Evolutionary conservation across 2,888 invertebrate genomes (phyloP), one percentile per base, ranked within the genome.

Genomic region (Glyphotaelius pellucidus): DNA sequence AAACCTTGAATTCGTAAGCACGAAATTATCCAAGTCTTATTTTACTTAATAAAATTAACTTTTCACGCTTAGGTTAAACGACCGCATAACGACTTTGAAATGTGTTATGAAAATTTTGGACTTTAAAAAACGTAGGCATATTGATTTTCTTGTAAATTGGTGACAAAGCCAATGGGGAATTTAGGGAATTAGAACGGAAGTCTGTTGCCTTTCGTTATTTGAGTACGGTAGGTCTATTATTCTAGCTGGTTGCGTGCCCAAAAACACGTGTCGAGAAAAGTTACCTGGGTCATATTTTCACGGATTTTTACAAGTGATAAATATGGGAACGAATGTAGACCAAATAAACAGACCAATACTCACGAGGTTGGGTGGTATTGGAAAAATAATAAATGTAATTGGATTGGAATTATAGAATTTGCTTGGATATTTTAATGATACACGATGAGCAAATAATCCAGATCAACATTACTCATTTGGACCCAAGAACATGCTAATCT

Each of bases 71-170:
- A 15, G 38, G 85, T 85, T 38, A 85, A 38, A 85, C 87, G 87
- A 47, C 87, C 87, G 87, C 47, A 30, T 52, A 32, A 87, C 25
- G 52, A 87, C 87, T n/a, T 84, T 31, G 81, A 81, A 32, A 31
- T 32, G 25, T 25, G 67, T 67, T 25, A 9, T n/a, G 81, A 15
- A 30, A 32, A 81, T 32, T n/a, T 81, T 81, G 30, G 12, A 5
- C 15, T 31, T 81, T 1, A 14, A 31, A 81, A 81, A 15, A 81
- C 1, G 31, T 81, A n/a, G n/a, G 67, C 67, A 67, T 67, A 67
- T 67, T 67, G 67, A 67, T 67, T 67, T 67, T 67, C 32, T 81
- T 38, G 32, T 85, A 85, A 38, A 85, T 85, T 85, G 35, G 85
- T 42, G 85, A 85, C 85, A 81, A 32, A 35, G 85, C 31, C 25